phyloP scores from a whole-genome alignment of 2,797 vertebrate genomes.

The Gymnothorax javanicus region DNA sequence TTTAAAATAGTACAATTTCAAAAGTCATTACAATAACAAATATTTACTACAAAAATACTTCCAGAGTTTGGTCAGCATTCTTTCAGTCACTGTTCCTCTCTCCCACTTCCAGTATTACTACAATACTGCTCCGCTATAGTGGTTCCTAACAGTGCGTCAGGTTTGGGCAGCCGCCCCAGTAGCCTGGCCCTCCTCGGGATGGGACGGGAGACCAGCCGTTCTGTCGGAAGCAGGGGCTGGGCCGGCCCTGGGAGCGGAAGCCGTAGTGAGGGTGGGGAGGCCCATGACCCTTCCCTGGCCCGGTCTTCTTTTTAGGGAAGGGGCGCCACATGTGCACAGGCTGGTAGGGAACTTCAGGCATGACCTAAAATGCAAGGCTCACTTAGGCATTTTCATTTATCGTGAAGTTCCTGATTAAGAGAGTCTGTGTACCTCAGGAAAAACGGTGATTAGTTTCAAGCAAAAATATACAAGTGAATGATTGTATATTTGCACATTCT shows the following conservation, averaged over 20 bases:
- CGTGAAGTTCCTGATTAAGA: neutral
- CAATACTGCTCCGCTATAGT: conserved; percentile 45
- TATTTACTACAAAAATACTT: conserved; percentile 56
- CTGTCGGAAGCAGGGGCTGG: conserved; percentile 44
- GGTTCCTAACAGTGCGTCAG: conserved; percentile 55
- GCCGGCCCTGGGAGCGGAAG: conserved; percentile 54
- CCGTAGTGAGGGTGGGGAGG: conserved; percentile 50
- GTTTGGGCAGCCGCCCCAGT: conserved; percentile 57
- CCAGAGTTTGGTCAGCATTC: conserved; percentile 52
- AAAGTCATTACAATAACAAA: conserved; percentile 21
- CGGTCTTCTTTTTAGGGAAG: conserved; percentile 50
- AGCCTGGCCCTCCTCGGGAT: conserved; percentile 47
- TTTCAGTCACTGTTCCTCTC: conserved; percentile 52
- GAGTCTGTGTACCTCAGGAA: no score
- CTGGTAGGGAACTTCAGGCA: conserved; percentile 52
- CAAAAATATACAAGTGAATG: no score
- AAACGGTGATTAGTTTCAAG: no score
- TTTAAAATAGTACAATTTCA: conserved; percentile 45
- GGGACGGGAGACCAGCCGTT: conserved; percentile 59
- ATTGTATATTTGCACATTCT: no score
- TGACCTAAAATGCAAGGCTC: conserved; percentile 40
- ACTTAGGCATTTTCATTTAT: neutral
- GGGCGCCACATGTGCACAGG: conserved; percentile 61
- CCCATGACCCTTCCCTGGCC: conserved; percentile 41
- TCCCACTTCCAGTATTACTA: conserved; percentile 40